These are phyloP conservation scores for Macrobrachium rosenbergii DNA, from an alignment of 1,140 invertebrate genomes.

Conservation along the genomic window DNA sequence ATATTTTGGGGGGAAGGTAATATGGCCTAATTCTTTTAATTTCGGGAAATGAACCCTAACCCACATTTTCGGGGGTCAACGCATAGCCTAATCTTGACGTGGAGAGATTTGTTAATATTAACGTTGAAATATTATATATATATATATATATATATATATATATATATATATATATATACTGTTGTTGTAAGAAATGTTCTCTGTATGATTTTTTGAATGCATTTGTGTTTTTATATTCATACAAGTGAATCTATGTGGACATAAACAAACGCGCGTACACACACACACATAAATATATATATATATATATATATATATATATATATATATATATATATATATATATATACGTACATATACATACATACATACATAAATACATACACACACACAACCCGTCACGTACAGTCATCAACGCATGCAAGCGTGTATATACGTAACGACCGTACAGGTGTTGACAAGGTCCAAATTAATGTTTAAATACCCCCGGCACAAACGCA, in stretches of 20 bases:
- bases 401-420: not conserved
- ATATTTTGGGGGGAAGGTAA: too few relatives aligned
- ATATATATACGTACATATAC: constrained; percentile 2
- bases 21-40: too few relatives aligned
- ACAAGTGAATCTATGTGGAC: not conserved
- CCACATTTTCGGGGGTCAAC: too few relatives aligned
- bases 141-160: constrained; percentile 17
- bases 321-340: constrained; percentile 4
- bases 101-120: not conserved
- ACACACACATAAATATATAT: too few relatives aligned
- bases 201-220: not conserved
- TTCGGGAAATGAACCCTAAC: too few relatives aligned
- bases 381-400: not conserved
- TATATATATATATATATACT: not conserved
- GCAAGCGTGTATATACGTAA: not conserved
- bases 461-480: not conserved
- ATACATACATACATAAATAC: not conserved
- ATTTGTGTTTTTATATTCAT: not conserved
- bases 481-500: not conserved
- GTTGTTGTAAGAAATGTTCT: too few relatives aligned
- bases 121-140: not conserved
- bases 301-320: not conserved
- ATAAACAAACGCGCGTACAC: not conserved
- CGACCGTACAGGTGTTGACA: too few relatives aligned
- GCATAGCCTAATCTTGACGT: too few relatives aligned